A percentile compares a stretch with the other conserved stretches of the same genome.
phyloP scores from a whole-genome alignment of 2,113 vertebrate genomes.

The Amblyornis subalaris region DNA sequence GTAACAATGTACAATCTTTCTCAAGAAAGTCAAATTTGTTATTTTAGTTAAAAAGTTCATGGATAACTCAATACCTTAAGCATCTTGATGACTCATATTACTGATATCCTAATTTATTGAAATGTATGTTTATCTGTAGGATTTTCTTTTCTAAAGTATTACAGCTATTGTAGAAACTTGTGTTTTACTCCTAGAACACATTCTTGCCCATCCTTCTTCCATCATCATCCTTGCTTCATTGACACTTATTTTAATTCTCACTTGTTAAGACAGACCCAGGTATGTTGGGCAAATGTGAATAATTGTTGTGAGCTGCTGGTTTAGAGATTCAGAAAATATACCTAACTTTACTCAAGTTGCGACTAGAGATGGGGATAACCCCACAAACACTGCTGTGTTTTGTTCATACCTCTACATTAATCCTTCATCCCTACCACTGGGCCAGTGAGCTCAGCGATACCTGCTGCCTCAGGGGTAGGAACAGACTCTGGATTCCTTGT shows the following conservation, averaged over 20 bases:
- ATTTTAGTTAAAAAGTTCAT: background rate
- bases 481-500: background rate
- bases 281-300: background rate
- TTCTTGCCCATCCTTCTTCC: background rate
- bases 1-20: background rate
- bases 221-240: background rate
- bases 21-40: background rate
- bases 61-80: background rate
- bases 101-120: background rate
- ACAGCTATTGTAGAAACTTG: background rate
- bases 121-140: background rate
- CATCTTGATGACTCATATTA: background rate
- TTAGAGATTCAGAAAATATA: background rate
- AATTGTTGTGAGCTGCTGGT: rapidly evolving
- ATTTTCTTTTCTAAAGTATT: background rate
- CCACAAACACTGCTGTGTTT: background rate
- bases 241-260: background rate
- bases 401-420: background rate
- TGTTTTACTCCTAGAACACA: background rate
- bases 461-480: background rate
- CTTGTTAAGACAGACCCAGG: background rate
- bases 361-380: background rate
- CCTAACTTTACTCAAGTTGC: background rate
- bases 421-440: background rate
- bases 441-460: background rate